Percentiles rank a stretch among this genome's conserved stretches.
phyloP scores from a whole-genome alignment of 2,113 vertebrate species.

The Noctilio leporinus region DNA sequence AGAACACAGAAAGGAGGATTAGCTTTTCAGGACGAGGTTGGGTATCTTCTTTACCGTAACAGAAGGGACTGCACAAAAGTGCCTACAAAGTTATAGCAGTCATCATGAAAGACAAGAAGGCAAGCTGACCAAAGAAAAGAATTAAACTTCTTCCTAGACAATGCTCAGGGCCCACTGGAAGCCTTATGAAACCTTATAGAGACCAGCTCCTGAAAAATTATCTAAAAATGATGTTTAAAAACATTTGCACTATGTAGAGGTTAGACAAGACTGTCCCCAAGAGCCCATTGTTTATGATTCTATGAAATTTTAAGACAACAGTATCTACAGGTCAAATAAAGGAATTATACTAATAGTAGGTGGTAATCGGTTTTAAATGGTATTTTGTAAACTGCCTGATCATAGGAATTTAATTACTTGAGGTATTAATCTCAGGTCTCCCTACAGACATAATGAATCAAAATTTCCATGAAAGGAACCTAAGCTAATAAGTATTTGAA shows the following conservation, averaged over 20 bases:
- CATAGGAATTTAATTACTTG: neutral
- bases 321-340: neutral
- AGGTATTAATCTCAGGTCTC: neutral
- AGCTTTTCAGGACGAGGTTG: neutral
- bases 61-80: neutral
- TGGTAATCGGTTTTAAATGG: neutral
- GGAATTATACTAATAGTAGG: neutral
- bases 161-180: neutral
- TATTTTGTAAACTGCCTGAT: neutral
- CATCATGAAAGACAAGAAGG: neutral
- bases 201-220: neutral
- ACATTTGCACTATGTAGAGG: neutral
- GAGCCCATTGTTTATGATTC: neutral
- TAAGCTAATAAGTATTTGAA: neutral
- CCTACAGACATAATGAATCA: neutral
- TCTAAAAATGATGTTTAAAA: neutral
- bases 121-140: neutral
- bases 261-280: neutral
- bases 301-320: constrained; percentile 26
- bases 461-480: constrained; percentile 16
- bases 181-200: neutral
- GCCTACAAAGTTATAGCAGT: neutral
- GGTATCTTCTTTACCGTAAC: neutral
- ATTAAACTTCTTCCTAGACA: neutral
- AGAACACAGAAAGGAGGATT: neutral